These are phyloP conservation scores for Sarcophaga peregrina DNA, from an alignment of 1,140 invertebrate genomes.

Conservation along the genomic window DNA sequence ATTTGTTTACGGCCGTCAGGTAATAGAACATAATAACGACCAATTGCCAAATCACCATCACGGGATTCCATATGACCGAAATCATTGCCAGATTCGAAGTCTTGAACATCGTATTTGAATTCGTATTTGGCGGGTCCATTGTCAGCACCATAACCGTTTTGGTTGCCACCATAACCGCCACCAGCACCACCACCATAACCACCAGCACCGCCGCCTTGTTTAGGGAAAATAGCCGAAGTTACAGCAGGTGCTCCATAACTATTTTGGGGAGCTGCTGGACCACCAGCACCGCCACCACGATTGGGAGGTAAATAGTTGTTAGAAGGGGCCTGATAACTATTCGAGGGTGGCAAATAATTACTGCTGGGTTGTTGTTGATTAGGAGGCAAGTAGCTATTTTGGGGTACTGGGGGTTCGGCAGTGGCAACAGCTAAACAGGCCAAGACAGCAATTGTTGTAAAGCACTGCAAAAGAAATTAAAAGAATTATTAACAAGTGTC, in stretches of 20 bases:
- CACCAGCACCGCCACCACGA: slow-evolving; percentile 52
- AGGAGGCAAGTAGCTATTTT: slow-evolving; percentile 70
- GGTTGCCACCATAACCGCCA: slow-evolving; percentile 47
- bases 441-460: slow-evolving; percentile 62
- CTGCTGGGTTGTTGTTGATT: slow-evolving; percentile 64
- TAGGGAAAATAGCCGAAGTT: slow-evolving; percentile 67
- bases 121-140: slow-evolving; percentile 77
- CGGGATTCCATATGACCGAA: slow-evolving; percentile 79
- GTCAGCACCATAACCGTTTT: slow-evolving; percentile 62
- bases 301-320: slow-evolving; percentile 63
- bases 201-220: slow-evolving; percentile 52
- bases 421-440: slow-evolving; percentile 59
- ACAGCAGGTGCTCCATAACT: slow-evolving; percentile 67
- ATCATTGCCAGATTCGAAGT: slow-evolving; percentile 76
- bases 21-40: slow-evolving; percentile 78
- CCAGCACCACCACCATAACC: slow-evolving; percentile 50
- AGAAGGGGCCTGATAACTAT: slow-evolving; percentile 57
- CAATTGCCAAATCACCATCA: slow-evolving; percentile 75
- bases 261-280: slow-evolving; percentile 59
- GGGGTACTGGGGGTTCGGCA: slow-evolving; percentile 68
- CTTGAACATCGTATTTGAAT: slow-evolving; percentile 80
- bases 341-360: slow-evolving; percentile 62
- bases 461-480: slow-evolving; percentile 51
- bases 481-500: slow-evolving; percentile 5
- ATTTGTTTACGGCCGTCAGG: slow-evolving; percentile 82